Evolutionary conservation across 2,888 invertebrate species (phyloP), one percentile per base, ranked within the genome.

Genomic region (Poecilobothrus nobilitatus): DNA sequence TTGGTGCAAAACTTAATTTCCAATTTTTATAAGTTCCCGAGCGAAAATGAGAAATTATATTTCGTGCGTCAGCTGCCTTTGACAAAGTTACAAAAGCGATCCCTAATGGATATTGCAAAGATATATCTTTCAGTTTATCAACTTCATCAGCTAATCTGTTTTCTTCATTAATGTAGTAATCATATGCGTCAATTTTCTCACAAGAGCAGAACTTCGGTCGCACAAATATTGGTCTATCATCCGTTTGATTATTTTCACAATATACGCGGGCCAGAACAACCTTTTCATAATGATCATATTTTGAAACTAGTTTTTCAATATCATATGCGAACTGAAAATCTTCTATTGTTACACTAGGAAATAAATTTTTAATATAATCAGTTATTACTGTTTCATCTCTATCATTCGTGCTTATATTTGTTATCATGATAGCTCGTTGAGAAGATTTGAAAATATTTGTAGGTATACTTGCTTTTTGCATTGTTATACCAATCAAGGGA

Each of bases 71-170:
- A 75, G 88, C 86, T 71, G 89, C 88, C 0, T 88, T 87, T 33
- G 86, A 86, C n/a, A 97, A 86, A 0, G 96, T 96, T 27, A 97
- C 86, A 79, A 97, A 97, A 6, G 94, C 94, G 73, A 97, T 91
- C 65, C 95, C 95, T 6, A 96, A 83, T 5, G 95, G 94, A 75
- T 88, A 88, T 77, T 89, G 89, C 67, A 95, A 82, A 0, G 94
- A 91, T 69, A 88, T 86, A 22, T 88, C 88, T 73, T 91, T 86
- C 78, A 94, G 91, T 72, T 88, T 85, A 73, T 92, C 91, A 0
- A 94, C 91, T 79, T 91, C 87, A 70, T 88, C 88, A 33, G 87
- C 88, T 27, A 94, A 83, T 72, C 86, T 86, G 69, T 87, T 86
- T 80, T 95, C 95, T 82, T 94, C 91, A 67, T 84, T 84, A 7